Evolutionary conservation across 2,888 invertebrate genomes (phyloP).

Genomic region (Belgica antarctica): DNA sequence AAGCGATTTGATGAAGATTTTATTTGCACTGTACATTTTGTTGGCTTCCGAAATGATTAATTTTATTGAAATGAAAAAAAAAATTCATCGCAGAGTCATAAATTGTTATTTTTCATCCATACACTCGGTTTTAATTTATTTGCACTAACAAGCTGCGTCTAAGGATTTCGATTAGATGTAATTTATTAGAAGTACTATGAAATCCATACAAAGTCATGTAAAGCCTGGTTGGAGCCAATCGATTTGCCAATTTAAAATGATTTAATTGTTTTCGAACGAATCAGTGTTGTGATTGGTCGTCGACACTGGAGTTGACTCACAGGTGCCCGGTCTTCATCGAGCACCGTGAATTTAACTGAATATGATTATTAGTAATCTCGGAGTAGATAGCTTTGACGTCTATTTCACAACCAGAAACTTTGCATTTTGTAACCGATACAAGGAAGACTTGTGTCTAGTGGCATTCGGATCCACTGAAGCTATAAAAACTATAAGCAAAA

Average conservation of each 20-base stretch:
- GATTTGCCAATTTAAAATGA: slow-evolving; percentile 20
- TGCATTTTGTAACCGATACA: neutral
- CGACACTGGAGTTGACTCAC: too few relatives aligned
- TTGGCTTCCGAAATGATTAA: neutral
- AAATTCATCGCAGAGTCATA: neutral
- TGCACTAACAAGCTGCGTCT: slow-evolving; percentile 5
- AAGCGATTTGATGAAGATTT: neutral
- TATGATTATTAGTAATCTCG: too few relatives aligned
- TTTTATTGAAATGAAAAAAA: slow-evolving; percentile 1
- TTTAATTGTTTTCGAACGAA: slow-evolving; percentile 1
- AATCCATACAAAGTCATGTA: neutral
- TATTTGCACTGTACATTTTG: too few relatives aligned
- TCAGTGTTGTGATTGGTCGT: too few relatives aligned
- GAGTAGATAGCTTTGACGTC: too few relatives aligned
- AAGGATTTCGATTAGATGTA: neutral
- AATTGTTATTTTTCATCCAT: neutral
- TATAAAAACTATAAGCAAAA: neutral
- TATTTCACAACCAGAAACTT: too few relatives aligned
- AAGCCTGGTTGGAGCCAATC: slow-evolving; percentile 8
- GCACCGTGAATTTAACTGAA: too few relatives aligned
- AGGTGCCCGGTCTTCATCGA: too few relatives aligned
- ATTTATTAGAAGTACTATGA: neutral
- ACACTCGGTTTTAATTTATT: too few relatives aligned
- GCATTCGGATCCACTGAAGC: too few relatives aligned
- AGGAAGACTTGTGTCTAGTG: neutral